Evolutionary conservation across 1,140 invertebrate genomes (phyloP).

Genomic region (Bombus terrestris): DNA sequence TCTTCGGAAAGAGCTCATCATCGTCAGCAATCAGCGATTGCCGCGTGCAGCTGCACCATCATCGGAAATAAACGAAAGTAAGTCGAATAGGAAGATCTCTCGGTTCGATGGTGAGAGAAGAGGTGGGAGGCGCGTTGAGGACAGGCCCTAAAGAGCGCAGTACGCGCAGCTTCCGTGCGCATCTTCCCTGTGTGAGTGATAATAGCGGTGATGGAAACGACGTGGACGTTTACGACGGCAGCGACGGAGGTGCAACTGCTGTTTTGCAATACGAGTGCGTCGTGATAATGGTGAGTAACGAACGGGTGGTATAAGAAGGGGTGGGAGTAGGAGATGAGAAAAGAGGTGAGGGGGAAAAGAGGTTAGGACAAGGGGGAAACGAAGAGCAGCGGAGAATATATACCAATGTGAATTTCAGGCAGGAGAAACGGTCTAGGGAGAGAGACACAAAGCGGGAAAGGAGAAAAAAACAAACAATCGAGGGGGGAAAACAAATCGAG

Average conservation of each 20-base stretch:
- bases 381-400: constrained; percentile 3
- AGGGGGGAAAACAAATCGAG: neutral
- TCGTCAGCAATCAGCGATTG: constrained; percentile 24
- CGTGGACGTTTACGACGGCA: neutral
- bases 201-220: constrained; percentile 40
- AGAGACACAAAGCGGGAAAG: neutral
- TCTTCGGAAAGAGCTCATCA: constrained; percentile 46
- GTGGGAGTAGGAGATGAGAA: neutral
- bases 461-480: constrained; percentile 3
- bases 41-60: constrained; percentile 5
- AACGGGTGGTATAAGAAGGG: constrained; percentile 15
- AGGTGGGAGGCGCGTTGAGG: neutral
- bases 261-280: constrained; percentile 15
- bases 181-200: constrained; percentile 10
- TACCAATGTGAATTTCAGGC: constrained; percentile 19
- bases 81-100: neutral
- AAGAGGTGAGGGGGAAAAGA: neutral
- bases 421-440: neutral
- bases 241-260: constrained; percentile 23
- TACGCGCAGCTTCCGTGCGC: neutral
- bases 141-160: neutral
- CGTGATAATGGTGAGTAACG: constrained; percentile 35
- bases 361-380: neutral
- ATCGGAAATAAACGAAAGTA: constrained; percentile 31
- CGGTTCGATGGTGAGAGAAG: too few relatives aligned